These are phyloP conservation scores for Protobothrops mucrosquamatus DNA, from an alignment of 2,113 vertebrate genomes.

Conservation along the genomic window DNA sequence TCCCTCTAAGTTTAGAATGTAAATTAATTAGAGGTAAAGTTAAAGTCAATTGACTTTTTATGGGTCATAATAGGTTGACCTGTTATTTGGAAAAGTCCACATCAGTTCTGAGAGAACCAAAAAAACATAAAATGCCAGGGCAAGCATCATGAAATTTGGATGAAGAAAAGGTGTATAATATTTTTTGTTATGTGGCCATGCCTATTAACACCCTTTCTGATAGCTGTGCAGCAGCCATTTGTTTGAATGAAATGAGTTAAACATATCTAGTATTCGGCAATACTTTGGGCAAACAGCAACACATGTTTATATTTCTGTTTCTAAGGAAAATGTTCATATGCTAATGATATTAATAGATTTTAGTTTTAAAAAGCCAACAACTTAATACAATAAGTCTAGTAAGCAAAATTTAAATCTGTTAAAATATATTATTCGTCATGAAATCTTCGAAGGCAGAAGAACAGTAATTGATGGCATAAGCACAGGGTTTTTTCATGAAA, in stretches of 20 bases:
- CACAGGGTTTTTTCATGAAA: not conserved
- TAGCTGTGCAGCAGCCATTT: conserved; percentile 2
- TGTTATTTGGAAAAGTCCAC: conserved; percentile 42
- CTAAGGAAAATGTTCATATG: not conserved
- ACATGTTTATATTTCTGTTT: conserved; percentile 18
- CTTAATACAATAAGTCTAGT: not conserved
- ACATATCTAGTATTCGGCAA: not conserved
- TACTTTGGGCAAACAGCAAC: not conserved
- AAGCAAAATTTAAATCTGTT: not conserved
- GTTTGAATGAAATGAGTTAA: not conserved
- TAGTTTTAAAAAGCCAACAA: not conserved
- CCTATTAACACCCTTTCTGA: not conserved
- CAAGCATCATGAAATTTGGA: conserved; percentile 4
- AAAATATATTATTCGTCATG: not conserved
- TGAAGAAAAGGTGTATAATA: not conserved
- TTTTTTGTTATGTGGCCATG: accelerated
- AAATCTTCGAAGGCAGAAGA: not conserved
- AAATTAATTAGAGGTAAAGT: conserved; percentile 44
- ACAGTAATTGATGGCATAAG: not conserved
- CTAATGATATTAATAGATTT: not conserved
- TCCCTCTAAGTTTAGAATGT: conserved; percentile 30
- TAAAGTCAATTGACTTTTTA: conserved; percentile 38
- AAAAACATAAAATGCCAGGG: conserved; percentile 8
- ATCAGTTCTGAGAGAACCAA: conserved; percentile 31
- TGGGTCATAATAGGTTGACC: conserved; percentile 48